These are phyloP conservation scores for Lepus townsendii DNA, from an alignment of 2,797 vertebrate species.

Conservation along the genomic window DNA sequence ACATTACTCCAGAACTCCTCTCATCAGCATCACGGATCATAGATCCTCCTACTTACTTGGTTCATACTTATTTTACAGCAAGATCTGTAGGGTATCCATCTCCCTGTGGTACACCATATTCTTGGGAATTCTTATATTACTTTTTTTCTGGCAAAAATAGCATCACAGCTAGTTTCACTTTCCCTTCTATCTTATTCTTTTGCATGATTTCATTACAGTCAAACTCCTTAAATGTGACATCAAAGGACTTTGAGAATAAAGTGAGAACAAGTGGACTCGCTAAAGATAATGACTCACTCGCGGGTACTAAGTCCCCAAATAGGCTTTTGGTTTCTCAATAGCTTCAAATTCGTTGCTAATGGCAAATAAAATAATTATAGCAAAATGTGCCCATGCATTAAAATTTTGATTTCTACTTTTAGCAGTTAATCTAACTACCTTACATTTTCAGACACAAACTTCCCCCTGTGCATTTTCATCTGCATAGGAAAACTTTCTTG, in stretches of 20 bases:
- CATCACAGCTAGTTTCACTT: slow-evolving; percentile 68
- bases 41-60: background rate
- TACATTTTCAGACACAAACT: slow-evolving; percentile 70
- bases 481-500: slow-evolving; percentile 74
- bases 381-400: slow-evolving; percentile 30
- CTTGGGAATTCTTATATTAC: background rate
- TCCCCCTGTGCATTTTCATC: slow-evolving; percentile 64
- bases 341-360: slow-evolving; percentile 56
- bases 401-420: slow-evolving; percentile 63
- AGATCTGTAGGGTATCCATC: slow-evolving; percentile 8
- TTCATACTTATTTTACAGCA: slow-evolving; percentile 60
- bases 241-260: slow-evolving; percentile 54
- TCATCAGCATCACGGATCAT: background rate
- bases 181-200: slow-evolving; percentile 42
- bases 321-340: background rate
- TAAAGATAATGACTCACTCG: slow-evolving; percentile 13
- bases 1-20: slow-evolving; percentile 7
- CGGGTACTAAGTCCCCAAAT: background rate
- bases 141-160: slow-evolving; percentile 49
- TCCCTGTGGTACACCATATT: slow-evolving; percentile 24
- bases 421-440: slow-evolving; percentile 65
- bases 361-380: slow-evolving; percentile 66
- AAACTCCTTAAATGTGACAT: slow-evolving; percentile 26
- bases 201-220: slow-evolving; percentile 55
- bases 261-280: slow-evolving; percentile 16